Evolutionary conservation across 1,140 invertebrate species (phyloP), one percentile per base, ranked within the genome.

Genomic region (Drosophila bocqueti): DNA sequence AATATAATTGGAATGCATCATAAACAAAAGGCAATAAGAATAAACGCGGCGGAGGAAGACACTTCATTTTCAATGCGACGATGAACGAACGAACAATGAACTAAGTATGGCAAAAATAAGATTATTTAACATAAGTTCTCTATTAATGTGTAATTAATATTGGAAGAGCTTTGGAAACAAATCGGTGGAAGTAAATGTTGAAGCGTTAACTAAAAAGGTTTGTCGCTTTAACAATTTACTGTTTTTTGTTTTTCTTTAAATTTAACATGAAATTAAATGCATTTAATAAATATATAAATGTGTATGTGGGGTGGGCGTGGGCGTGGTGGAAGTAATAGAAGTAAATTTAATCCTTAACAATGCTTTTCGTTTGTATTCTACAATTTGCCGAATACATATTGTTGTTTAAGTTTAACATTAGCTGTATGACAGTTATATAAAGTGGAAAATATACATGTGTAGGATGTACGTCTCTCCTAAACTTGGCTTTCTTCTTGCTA

Each of bases 91-190:
- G 67, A 69, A 55, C 45, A 67, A 54, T 46, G 68, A 82, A 63
- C 63, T 83, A 69, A 81, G 72, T 90, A 89, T 89, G 84, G 84
- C 85, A 90, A 84, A 79, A 76, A 43, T 76, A 57, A 76, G 42
- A 76, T 59, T 65, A 89, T 75, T 85, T 71, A 83, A 79, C 57
- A 74, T 74, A 74, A 72, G 34, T 49, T 61, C 40, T 78, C 24
- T 24, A 69, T 31, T 61, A 62, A 58, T 43, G 47, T 50, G 26
- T 50, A 66, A 57, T 77, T 67, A 77, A 79, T 90, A 89, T 90
- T 90, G 85, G 85, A 90, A 90, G 85, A 90, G 85, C 85, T 90
- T 90, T 90, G 85, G 85, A 90, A 90, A 90, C 71, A 90, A 82
- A 82, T 90, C 85, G 85, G 85, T 90, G 85, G 85, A 90, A 85